Evolutionary conservation across 2,113 vertebrate species (phyloP).

Genomic region (Clupea harengus): DNA sequence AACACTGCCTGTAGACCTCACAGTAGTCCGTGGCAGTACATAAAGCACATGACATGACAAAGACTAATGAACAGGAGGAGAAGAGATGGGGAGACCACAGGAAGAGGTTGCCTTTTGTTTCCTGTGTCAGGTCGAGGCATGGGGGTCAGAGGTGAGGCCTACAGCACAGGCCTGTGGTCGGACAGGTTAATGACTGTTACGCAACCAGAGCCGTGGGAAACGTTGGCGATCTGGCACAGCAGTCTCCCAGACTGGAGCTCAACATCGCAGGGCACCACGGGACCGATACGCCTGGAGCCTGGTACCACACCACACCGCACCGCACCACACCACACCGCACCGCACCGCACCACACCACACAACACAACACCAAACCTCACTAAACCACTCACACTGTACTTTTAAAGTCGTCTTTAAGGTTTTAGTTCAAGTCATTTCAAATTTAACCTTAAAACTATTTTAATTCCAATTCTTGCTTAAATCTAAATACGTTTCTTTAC

Average conservation of each 20-base stretch:
- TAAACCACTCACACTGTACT: too few relatives aligned
- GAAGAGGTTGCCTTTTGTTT: constrained; percentile 35
- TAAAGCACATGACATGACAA: neutral
- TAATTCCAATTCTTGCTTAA: too few relatives aligned
- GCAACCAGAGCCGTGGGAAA: constrained; percentile 48
- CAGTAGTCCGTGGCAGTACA: neutral
- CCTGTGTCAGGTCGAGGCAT: constrained; percentile 23
- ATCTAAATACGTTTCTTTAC: too few relatives aligned
- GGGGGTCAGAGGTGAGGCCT: constrained; percentile 5
- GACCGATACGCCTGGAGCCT: neutral
- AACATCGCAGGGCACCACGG: neutral
- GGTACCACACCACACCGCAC: neutral
- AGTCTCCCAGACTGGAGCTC: neutral
- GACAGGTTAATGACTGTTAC: constrained; percentile 37
- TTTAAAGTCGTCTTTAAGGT: too few relatives aligned
- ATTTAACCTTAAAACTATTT: too few relatives aligned
- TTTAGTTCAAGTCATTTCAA: too few relatives aligned
- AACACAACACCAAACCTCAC: neutral
- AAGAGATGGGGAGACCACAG: constrained; percentile 16
- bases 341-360: too few relatives aligned
- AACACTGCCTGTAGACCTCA: neutral
- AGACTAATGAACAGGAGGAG: constrained; percentile 7
- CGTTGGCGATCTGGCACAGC: constrained; percentile 16
- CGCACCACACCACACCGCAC: neutral
- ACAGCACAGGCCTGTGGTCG: constrained; percentile 1